Evolutionary conservation across 2,888 invertebrate species (phyloP).

Genomic region (Lissonota sp.): DNA sequence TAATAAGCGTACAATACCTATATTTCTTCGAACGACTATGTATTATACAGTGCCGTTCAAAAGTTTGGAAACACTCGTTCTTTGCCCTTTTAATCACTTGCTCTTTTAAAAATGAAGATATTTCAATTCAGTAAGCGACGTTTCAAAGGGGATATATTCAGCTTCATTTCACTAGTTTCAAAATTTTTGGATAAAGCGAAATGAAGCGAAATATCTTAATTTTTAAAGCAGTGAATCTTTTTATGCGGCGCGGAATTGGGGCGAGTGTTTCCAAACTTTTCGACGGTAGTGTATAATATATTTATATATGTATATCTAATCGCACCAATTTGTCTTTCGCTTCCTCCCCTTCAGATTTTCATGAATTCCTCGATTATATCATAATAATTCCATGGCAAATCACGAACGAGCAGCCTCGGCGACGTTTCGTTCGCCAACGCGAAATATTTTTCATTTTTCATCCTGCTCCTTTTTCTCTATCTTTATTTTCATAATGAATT

Average conservation of each 20-base stretch:
- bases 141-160: too few relatives aligned
- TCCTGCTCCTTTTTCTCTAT: conserved; percentile 30
- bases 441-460: conserved; percentile 16
- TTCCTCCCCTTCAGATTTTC: background rate
- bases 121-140: too few relatives aligned
- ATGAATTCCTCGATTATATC: conserved; percentile 28
- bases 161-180: too few relatives aligned
- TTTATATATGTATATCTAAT: too few relatives aligned
- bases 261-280: too few relatives aligned
- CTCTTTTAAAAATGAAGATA: background rate
- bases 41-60: background rate
- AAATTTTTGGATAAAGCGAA: too few relatives aligned
- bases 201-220: too few relatives aligned
- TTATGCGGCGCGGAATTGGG: too few relatives aligned
- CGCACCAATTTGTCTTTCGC: background rate
- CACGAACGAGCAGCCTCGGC: conserved; percentile 7
- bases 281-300: too few relatives aligned
- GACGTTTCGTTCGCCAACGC: conserved; percentile 23
- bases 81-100: background rate
- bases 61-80: background rate
- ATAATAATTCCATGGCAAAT: conserved; percentile 58
- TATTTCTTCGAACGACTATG: conserved; percentile 48
- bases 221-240: too few relatives aligned
- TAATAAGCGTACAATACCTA: conserved; percentile 59
- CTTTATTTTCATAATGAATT: background rate